Evolutionary conservation across 2,888 invertebrate species (phyloP), one percentile per base, ranked within the genome.

Genomic region (Octodonta nipae): DNA sequence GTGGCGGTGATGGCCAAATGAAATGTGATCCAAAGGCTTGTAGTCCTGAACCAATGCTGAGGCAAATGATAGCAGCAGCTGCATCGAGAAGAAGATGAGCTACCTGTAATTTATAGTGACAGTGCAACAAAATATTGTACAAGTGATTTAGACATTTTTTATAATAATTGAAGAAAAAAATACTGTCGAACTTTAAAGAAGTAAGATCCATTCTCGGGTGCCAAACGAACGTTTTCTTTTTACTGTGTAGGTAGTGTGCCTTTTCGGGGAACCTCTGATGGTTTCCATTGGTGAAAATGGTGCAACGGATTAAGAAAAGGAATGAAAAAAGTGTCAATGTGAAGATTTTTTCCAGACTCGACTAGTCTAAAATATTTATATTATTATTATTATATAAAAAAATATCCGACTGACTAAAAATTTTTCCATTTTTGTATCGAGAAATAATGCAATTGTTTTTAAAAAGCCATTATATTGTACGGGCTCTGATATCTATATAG

Each of bases 1-100:
- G 91, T 66, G 88, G 88, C 54, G 79, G 82, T 43, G 81, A 86
- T 61, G 89, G 89, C 51, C 83, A 87, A 64, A 89, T 91, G 89
- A 80, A 87, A 65, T 91, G 91, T 64, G 85, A 89, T 64, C 91
- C 91, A 36, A 81, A 81, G 63, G 76, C 77, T 43, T 89, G 89
- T 64, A 81, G 83, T 47, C 87, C 89, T 26, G 85, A 87, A 60
- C 87, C 88, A 35, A 82, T 86, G 78, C 66, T 88, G 55, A 72
- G 83, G 56, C 85, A 87, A 67, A 86, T 88, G 79, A 84, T 89
- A 56, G 83, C 82, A 31, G 81, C 80, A 33, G 83, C 82, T 43
- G 78, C 78, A 43, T 74, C 78, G 41, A 71, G 76, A 50, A 71
- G 74, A 55, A 72, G 77, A 75, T 78, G 75, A 52, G 47, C 45